Evolutionary conservation across 2,797 vertebrate species (phyloP).

Genomic region (Falco naumanni): DNA sequence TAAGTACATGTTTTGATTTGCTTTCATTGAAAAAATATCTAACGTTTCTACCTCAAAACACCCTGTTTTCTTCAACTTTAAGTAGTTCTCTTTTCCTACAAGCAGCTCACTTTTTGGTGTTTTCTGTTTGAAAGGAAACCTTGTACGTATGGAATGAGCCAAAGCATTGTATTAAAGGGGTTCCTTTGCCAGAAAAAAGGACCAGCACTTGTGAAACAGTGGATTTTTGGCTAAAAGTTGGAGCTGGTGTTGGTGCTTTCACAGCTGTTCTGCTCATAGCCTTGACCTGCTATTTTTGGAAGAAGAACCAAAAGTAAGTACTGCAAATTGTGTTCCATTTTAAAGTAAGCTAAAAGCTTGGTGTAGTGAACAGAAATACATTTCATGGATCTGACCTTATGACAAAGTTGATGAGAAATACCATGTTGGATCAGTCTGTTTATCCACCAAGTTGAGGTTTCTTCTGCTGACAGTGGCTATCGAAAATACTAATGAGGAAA

Average conservation of each 20-base stretch:
- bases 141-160: conserved; percentile 95
- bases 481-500: neutral
- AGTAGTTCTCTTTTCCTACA: neutral
- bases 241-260: conserved; percentile 86
- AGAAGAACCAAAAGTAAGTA: conserved; percentile 96
- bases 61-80: neutral
- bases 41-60: neutral
- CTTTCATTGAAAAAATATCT: neutral
- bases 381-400: neutral
- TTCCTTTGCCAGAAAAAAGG: conserved; percentile 87
- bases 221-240: conserved; percentile 92
- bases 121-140: conserved; percentile 82
- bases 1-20: neutral
- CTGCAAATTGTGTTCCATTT: neutral
- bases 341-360: neutral
- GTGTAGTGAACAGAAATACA: neutral
- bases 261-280: conserved; percentile 88
- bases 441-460: neutral
- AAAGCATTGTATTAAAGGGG: conserved; percentile 89
- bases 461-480: neutral
- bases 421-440: neutral
- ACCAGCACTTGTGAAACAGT: conserved; percentile 87
- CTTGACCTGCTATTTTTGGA: conserved; percentile 98
- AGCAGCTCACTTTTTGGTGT: neutral
- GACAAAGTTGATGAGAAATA: neutral